A percentile compares a stretch with the other conserved stretches of the same genome.
phyloP scores from a whole-genome alignment of 2,113 vertebrate species.

The Cichladusa arquata region DNA sequence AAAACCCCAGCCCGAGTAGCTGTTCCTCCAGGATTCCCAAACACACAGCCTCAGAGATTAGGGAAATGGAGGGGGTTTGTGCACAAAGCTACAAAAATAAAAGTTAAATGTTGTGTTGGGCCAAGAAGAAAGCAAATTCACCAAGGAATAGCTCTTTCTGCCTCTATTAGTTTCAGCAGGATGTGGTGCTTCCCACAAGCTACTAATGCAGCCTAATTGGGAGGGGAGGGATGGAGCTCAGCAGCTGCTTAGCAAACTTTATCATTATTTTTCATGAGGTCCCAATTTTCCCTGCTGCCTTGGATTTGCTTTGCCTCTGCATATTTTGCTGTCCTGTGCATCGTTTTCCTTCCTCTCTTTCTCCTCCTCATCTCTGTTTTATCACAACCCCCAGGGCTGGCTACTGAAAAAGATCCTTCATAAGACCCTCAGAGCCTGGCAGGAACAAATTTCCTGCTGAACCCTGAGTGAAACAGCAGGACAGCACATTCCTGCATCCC shows the following conservation, averaged over 20 bases:
- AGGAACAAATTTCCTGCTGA: background rate
- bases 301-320: background rate
- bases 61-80: background rate
- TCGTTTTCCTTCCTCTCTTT: background rate
- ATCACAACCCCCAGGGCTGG: background rate
- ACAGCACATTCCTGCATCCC: background rate
- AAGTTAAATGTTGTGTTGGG: background rate
- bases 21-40: background rate
- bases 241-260: background rate
- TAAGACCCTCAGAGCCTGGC: background rate
- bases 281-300: background rate
- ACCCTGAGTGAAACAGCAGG: background rate
- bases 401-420: background rate
- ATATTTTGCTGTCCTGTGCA: background rate
- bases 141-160: background rate
- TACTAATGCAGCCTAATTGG: background rate
- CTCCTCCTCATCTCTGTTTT: background rate
- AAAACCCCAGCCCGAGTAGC: background rate
- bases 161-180: background rate
- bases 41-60: background rate
- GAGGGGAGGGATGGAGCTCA: background rate
- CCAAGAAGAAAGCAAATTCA: conserved; percentile 14
- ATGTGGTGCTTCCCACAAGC: background rate
- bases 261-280: background rate
- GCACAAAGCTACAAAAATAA: background rate